A percentile compares a stretch with the other conserved stretches of the same genome.
phyloP scores from a whole-genome alignment of 2,797 vertebrate genomes.

The Pseudocheirus occidentalis region DNA sequence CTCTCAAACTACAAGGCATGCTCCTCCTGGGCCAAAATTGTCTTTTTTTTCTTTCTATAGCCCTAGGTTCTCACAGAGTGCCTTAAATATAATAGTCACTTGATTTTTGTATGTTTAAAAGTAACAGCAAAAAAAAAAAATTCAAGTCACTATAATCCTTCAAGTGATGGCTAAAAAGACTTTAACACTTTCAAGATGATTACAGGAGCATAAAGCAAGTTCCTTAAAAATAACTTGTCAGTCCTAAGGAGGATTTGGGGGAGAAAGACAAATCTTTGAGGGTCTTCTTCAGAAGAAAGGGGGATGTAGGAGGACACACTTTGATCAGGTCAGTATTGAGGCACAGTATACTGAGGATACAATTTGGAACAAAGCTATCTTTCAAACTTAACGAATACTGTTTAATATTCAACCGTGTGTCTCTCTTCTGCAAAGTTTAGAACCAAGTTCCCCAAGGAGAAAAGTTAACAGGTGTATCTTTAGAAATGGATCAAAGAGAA shows the following conservation, averaged over 20 bases:
- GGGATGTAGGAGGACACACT: background rate
- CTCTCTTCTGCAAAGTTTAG: background rate
- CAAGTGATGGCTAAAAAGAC: background rate
- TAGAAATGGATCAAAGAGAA: background rate
- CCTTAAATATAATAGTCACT: background rate
- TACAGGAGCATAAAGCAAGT: background rate
- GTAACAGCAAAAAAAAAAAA: background rate
- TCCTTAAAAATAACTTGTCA: background rate
- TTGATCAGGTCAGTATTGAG: background rate
- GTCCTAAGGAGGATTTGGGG: background rate
- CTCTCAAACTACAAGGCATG: background rate
- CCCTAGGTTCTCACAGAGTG: background rate
- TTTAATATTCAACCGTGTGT: background rate
- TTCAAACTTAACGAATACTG: constrained; percentile 30
- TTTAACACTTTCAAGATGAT: background rate
- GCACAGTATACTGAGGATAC: background rate
- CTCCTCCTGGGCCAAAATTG: background rate
- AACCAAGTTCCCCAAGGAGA: background rate
- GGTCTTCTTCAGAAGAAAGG: background rate
- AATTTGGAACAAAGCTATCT: background rate
- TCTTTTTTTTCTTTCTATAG: background rate
- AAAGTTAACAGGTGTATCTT: background rate
- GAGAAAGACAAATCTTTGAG: background rate
- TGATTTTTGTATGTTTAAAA: background rate
- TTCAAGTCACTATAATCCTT: background rate